These are phyloP conservation scores for Geotrupes spiniger DNA, from an alignment of 2,888 invertebrate genomes.

Conservation along the genomic window DNA sequence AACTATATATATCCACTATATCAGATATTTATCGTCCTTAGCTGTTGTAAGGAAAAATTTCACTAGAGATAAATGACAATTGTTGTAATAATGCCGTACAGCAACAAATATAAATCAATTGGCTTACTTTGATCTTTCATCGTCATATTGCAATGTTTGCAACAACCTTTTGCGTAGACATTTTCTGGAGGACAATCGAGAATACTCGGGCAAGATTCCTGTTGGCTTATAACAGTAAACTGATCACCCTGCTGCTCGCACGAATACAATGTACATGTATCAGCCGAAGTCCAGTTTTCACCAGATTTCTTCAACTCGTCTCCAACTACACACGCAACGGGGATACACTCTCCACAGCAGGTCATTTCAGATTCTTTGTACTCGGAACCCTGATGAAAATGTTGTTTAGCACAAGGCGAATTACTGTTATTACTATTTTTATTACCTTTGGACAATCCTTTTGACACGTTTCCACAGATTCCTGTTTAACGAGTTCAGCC, in stretches of 20 bases:
- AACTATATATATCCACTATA: too few relatives aligned
- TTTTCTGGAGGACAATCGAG: conserved; percentile 57
- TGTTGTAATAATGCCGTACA: too few relatives aligned
- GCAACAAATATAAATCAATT: neutral
- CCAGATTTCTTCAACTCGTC: conserved; percentile 52
- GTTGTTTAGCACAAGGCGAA: neutral
- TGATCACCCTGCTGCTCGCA: conserved; percentile 55
- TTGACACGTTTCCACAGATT: conserved; percentile 56
- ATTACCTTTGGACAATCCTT: conserved; percentile 49
- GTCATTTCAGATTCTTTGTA: conserved; percentile 50
- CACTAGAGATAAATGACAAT: too few relatives aligned
- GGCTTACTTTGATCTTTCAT: conserved; percentile 51
- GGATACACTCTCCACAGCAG: conserved; percentile 67
- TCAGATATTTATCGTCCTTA: too few relatives aligned
- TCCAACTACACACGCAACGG: conserved; percentile 59
- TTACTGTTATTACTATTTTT: conserved; percentile 15
- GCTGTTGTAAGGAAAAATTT: too few relatives aligned
- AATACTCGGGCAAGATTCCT: conserved; percentile 62
- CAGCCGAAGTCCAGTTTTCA: conserved; percentile 59
- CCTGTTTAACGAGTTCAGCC: conserved; percentile 55
- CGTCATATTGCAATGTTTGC: conserved; percentile 61
- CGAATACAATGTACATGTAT: conserved; percentile 61
- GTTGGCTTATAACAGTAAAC: conserved; percentile 44
- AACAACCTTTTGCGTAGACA: conserved; percentile 64
- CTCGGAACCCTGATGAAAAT: conserved; percentile 56